phyloP scores from a whole-genome alignment of 2,113 vertebrate genomes.

The Rhagologus leucostigma region DNA sequence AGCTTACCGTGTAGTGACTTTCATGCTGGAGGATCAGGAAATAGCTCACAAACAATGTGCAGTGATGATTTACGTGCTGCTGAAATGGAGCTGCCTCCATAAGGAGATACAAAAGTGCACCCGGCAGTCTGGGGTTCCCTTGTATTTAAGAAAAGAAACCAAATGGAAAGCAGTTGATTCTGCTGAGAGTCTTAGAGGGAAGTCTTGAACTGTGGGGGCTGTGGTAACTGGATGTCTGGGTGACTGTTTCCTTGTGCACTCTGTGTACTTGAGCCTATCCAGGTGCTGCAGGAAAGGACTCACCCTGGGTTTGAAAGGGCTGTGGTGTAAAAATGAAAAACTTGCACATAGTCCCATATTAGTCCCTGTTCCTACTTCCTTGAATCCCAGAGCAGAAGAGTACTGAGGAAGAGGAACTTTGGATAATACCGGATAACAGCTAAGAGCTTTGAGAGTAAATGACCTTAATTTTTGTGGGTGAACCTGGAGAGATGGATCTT shows the following conservation, averaged over 20 bases:
- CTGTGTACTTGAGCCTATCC: background rate
- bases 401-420: background rate
- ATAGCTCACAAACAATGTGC: background rate
- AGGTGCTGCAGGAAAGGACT: background rate
- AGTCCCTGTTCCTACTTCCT: background rate
- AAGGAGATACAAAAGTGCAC: background rate
- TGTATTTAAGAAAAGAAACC: background rate
- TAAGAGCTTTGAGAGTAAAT: background rate
- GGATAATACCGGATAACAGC: background rate
- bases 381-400: background rate
- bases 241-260: background rate
- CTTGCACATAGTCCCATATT: background rate
- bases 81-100: background rate
- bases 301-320: background rate
- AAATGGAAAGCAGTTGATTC: background rate
- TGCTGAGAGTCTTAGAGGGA: background rate
- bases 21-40: background rate
- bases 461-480: background rate
- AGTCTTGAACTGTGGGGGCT: background rate
- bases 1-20: background rate
- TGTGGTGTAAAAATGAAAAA: background rate
- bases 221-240: background rate
- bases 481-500: background rate
- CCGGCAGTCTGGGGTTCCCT: background rate
- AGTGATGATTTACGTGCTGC: background rate